phyloP scores from a whole-genome alignment of 37 sponge, comb jelly and placozoan species.

The Amphimedon queenslandica region DNA sequence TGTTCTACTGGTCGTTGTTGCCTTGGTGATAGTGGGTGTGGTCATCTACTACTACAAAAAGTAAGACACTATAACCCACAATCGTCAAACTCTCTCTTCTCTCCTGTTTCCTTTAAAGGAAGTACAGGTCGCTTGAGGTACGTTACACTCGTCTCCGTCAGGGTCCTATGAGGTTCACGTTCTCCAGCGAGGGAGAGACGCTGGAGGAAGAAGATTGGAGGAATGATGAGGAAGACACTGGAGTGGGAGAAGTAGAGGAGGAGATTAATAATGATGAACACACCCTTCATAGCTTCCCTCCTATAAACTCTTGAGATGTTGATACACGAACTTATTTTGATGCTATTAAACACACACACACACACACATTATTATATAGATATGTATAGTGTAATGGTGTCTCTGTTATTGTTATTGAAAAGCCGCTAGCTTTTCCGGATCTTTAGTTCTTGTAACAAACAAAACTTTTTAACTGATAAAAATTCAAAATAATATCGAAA shows the following conservation, averaged over 20 bases:
- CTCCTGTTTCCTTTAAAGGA: slow-evolving; percentile 20
- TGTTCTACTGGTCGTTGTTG: slow-evolving; percentile 3
- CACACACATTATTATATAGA: too few relatives aligned
- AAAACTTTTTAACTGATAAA: too few relatives aligned
- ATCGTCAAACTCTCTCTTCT: background rate
- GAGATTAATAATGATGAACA: too few relatives aligned
- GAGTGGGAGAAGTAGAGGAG: background rate
- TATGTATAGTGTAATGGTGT: too few relatives aligned
- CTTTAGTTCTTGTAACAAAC: too few relatives aligned
- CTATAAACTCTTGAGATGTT: too few relatives aligned
- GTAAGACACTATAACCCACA: slow-evolving; percentile 6
- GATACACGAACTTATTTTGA: too few relatives aligned
- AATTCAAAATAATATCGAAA: too few relatives aligned
- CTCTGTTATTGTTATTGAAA: too few relatives aligned
- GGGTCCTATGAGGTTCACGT: slow-evolving; percentile 46
- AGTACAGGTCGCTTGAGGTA: slow-evolving; percentile 37
- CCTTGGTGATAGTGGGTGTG: slow-evolving; percentile 3
- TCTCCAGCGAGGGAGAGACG: slow-evolving; percentile 28
- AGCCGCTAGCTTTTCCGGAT: too few relatives aligned
- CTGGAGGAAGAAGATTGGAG: slow-evolving; percentile 33
- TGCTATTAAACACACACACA: too few relatives aligned
- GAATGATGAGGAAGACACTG: slow-evolving; percentile 1
- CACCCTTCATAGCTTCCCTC: too few relatives aligned
- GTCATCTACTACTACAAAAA: slow-evolving; percentile 11
- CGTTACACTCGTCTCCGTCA: slow-evolving; percentile 56